Conservation (phyloP, 2,797 vertebrate species). For the Gobio occitaniae region DNA sequence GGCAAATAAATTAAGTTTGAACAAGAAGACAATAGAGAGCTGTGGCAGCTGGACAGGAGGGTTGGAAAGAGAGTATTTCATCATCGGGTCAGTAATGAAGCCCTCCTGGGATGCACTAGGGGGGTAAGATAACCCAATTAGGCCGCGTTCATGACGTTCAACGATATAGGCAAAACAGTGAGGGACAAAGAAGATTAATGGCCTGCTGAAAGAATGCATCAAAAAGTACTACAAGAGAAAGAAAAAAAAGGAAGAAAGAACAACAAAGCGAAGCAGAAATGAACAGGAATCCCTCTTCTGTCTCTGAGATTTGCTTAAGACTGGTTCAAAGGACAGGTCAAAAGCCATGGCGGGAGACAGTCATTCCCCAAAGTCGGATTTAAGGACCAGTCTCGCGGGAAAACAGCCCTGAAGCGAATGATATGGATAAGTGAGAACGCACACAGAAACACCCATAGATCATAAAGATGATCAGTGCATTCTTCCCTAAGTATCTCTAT, state of each 20-base stretch:
- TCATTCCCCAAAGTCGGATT: background rate
- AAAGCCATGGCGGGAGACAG: conserved; percentile 14
- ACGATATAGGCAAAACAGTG: conserved; percentile 21
- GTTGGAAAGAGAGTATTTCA: conserved; percentile 42
- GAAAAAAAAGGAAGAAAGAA: conserved; percentile 20
- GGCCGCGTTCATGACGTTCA: conserved; percentile 10
- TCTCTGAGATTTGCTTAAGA: conserved; percentile 44
- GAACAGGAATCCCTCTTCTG: conserved; percentile 42
- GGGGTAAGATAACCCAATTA: conserved; percentile 58
- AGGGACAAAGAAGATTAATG: conserved; percentile 54
- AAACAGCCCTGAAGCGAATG: conserved; percentile 36
- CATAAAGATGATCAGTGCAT: conserved; percentile 59
- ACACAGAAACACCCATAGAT: conserved; percentile 46
- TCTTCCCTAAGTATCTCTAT: background rate
- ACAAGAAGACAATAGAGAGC: conserved; percentile 33
- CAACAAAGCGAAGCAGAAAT: conserved; percentile 8
- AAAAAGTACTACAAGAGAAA: conserved; percentile 38
- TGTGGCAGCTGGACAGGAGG: conserved; percentile 38
- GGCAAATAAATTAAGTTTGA: conserved; percentile 38
- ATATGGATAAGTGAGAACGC: conserved; percentile 50
- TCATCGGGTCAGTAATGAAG: conserved; percentile 41
- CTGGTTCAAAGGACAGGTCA: conserved; percentile 49
- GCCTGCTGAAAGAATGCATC: conserved; percentile 47
- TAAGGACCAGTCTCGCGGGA: conserved; percentile 20
- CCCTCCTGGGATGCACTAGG: conserved; percentile 40